Evolutionary conservation across 1,140 invertebrate species (phyloP).

Genomic region (Pseudomyrmex cubaensis): DNA sequence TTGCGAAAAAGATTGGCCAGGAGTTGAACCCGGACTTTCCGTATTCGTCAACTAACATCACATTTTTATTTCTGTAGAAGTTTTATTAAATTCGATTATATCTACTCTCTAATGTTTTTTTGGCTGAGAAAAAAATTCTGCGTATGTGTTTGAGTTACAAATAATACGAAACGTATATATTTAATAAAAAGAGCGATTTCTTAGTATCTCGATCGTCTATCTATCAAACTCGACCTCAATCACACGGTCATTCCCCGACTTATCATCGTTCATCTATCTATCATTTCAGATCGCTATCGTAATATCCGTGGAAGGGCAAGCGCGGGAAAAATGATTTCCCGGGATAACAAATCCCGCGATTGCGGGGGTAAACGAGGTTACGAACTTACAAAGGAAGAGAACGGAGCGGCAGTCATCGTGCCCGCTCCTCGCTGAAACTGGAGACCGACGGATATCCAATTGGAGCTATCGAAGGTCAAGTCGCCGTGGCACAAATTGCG

Average conservation of each 20-base stretch:
- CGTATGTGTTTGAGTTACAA: neutral
- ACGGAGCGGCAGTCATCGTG: constrained; percentile 62
- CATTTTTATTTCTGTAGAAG: too few relatives aligned
- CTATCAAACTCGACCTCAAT: neutral
- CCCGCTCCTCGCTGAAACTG: constrained; percentile 56
- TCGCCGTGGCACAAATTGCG: constrained; percentile 73
- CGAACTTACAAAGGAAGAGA: constrained; percentile 64
- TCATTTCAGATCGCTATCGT: constrained; percentile 48
- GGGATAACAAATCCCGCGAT: constrained; percentile 59
- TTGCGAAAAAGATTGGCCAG: too few relatives aligned
- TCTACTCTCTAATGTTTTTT: too few relatives aligned
- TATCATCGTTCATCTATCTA: constrained; percentile 55
- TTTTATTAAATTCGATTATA: too few relatives aligned
- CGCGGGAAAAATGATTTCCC: constrained; percentile 56
- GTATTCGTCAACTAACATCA: too few relatives aligned
- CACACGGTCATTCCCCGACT: constrained; percentile 43
- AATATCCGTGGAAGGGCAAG: constrained; percentile 27
- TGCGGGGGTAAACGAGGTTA: constrained; percentile 68
- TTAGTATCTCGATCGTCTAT: constrained; percentile 25
- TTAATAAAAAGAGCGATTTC: constrained; percentile 14
- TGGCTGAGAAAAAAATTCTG: too few relatives aligned
- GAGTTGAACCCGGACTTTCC: too few relatives aligned
- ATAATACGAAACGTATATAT: constrained; percentile 16
- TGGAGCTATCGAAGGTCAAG: constrained; percentile 74
- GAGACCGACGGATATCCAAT: constrained; percentile 72